These are phyloP conservation scores for Taurulus bubalis DNA, from an alignment of 2,113 vertebrate species.

Conservation along the genomic window DNA sequence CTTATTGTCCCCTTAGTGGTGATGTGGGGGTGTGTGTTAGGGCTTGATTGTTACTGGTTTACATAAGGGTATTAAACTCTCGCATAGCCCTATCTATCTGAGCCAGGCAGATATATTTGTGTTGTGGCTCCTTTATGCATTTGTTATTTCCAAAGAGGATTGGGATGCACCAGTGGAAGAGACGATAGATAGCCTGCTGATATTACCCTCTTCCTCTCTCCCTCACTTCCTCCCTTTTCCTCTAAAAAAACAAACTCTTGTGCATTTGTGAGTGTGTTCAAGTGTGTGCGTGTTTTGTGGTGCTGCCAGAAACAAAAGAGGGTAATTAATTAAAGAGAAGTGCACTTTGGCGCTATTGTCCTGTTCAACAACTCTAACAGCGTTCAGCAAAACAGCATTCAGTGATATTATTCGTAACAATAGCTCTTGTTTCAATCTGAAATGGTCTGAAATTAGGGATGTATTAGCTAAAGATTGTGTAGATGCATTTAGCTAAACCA, in stretches of 20 bases:
- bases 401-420: conserved; percentile 71
- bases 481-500: conserved; percentile 38
- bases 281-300: conserved; percentile 29
- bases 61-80: conserved; percentile 85
- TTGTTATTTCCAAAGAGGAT: conserved; percentile 87
- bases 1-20: conserved; percentile 84
- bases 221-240: conserved; percentile 65
- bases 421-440: conserved; percentile 63
- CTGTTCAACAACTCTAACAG: conserved; percentile 70
- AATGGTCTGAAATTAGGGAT: conserved; percentile 48
- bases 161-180: conserved; percentile 81
- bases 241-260: conserved; percentile 67
- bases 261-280: conserved; percentile 34
- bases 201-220: conserved; percentile 76
- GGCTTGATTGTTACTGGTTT: conserved; percentile 85
- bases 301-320: conserved; percentile 72
- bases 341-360: conserved; percentile 76
- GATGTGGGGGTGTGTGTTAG: conserved; percentile 82
- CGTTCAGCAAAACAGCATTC: conserved; percentile 65
- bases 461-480: conserved; percentile 52
- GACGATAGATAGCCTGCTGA: conserved; percentile 83
- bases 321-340: conserved; percentile 82
- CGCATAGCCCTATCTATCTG: conserved; percentile 82
- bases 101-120: conserved; percentile 85
- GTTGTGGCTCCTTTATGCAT: conserved; percentile 84